phyloP scores from a whole-genome alignment of 2,888 invertebrate genomes.

The Carterocephalus palaemon region DNA sequence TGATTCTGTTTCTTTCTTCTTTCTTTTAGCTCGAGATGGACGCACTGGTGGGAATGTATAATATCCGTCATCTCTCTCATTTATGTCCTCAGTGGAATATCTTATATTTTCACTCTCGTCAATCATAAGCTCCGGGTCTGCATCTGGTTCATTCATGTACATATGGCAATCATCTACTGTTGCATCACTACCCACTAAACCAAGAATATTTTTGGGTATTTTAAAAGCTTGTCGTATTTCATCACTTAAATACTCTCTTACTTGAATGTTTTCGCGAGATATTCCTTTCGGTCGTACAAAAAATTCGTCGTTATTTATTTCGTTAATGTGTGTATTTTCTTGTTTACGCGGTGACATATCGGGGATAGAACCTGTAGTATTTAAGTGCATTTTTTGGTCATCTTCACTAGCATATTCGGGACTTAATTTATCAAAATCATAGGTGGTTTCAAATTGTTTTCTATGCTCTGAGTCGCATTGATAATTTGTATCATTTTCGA shows the following conservation, averaged over 20 bases:
- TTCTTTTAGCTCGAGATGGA: slow-evolving; percentile 77
- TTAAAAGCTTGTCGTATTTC: slow-evolving; percentile 89
- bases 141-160: slow-evolving; percentile 62
- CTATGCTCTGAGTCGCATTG: slow-evolving; percentile 61
- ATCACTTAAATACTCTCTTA: slow-evolving; percentile 86
- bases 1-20: slow-evolving; percentile 62
- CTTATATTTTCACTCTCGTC: slow-evolving; percentile 56
- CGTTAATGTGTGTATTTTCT: slow-evolving; percentile 82
- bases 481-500: slow-evolving; percentile 46
- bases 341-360: slow-evolving; percentile 63
- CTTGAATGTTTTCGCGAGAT: slow-evolving; percentile 89
- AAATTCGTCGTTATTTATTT: slow-evolving; percentile 93
- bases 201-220: slow-evolving; percentile 82
- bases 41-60: slow-evolving; percentile 78
- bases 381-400: slow-evolving; percentile 42
- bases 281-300: slow-evolving; percentile 90
- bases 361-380: slow-evolving; percentile 49
- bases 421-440: slow-evolving; percentile 78
- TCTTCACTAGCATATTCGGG: slow-evolving; percentile 78
- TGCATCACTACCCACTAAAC: slow-evolving; percentile 76
- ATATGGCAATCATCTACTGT: slow-evolving; percentile 52
- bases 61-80: slow-evolving; percentile 74
- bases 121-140: slow-evolving; percentile 59
- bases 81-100: slow-evolving; percentile 66
- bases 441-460: slow-evolving; percentile 59